Evolutionary conservation across 2,113 vertebrate species (phyloP).

Genomic region (Arenaria interpres): DNA sequence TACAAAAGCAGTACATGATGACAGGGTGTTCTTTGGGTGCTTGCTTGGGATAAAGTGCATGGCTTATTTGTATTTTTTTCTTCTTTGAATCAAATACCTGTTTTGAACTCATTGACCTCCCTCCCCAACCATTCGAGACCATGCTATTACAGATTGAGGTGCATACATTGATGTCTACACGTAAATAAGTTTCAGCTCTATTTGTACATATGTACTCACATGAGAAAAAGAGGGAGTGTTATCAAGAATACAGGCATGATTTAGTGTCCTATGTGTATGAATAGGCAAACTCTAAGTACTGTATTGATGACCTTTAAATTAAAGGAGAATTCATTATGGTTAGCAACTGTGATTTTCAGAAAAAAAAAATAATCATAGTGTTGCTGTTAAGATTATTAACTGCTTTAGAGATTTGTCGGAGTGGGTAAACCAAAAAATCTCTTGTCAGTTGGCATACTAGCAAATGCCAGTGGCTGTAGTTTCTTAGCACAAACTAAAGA

Average conservation of each 20-base stretch:
- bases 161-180: background rate
- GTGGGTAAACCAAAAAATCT: background rate
- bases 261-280: background rate
- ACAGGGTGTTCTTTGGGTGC: background rate
- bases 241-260: background rate
- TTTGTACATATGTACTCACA: background rate
- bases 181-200: background rate
- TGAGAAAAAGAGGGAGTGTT: background rate
- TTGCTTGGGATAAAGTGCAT: background rate
- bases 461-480: background rate
- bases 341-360: background rate
- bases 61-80: background rate
- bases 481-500: background rate
- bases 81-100: background rate
- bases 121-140: background rate
- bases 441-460: background rate
- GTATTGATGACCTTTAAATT: background rate
- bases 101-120: background rate
- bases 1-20: background rate
- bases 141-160: background rate
- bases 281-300: background rate
- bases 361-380: background rate
- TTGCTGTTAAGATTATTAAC: background rate
- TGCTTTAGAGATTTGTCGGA: background rate
- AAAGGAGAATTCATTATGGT: background rate